Conservation (phyloP, 2,888 invertebrate species). For the Loripinus fragilis region DNA sequence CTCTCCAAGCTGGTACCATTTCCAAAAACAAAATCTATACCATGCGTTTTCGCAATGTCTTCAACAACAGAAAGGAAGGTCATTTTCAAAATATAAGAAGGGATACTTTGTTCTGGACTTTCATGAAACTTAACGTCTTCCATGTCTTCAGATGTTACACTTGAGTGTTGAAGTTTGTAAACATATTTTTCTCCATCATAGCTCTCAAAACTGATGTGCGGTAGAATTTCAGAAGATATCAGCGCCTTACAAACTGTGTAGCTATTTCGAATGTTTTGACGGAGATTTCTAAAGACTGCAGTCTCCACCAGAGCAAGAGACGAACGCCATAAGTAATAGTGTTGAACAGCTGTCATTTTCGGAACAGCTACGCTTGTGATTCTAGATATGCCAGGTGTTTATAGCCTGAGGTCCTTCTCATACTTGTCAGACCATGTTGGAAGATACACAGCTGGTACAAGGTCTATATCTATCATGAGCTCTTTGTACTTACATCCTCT, state of each 20-base stretch:
- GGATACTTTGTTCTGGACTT: constrained; percentile 31
- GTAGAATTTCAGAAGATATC: constrained; percentile 28
- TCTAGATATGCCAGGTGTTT: constrained; percentile 29
- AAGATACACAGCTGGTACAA: constrained; percentile 51
- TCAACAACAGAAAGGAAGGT: constrained; percentile 44
- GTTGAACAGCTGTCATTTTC: constrained; percentile 37
- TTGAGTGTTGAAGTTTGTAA: constrained; percentile 15
- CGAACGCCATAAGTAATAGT: constrained; percentile 52
- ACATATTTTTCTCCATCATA: constrained; percentile 24
- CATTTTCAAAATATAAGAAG: constrained; percentile 58
- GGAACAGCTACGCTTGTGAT: constrained; percentile 43
- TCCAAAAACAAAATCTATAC: constrained; percentile 23
- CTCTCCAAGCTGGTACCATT: not conserved
- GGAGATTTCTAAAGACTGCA: constrained; percentile 46
- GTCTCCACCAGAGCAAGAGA: constrained; percentile 48
- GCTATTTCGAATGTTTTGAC: constrained; percentile 43
- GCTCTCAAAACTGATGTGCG: constrained; percentile 35
- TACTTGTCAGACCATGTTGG: constrained; percentile 40
- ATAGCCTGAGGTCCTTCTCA: constrained; percentile 16
- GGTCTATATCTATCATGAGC: constrained; percentile 44
- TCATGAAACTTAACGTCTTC: constrained; percentile 25
- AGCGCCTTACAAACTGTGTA: constrained; percentile 46
- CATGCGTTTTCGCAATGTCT: constrained; percentile 24
- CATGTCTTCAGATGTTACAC: constrained; percentile 26
- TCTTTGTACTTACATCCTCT: constrained; percentile 46